Evolutionary conservation across 1,140 invertebrate species (phyloP), one percentile per base, ranked within the genome.

Genomic region (Drosophila trapezifrons): DNA sequence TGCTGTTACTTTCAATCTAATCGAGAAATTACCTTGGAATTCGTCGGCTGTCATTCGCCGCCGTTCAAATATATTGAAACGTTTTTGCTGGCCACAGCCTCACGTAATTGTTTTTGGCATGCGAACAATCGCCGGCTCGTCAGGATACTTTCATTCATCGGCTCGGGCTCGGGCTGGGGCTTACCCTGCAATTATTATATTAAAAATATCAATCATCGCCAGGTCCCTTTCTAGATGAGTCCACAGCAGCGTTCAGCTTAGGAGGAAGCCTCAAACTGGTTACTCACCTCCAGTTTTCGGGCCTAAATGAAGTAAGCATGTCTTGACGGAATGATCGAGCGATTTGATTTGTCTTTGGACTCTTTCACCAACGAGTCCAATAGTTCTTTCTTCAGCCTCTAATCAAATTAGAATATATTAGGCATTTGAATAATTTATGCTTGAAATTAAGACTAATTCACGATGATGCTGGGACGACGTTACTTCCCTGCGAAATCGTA

Each of bases 1-100:
- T 38, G 51, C 52, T 76, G 60, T 76, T 76, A 76, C 73, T 76
- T 76, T 76, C 62, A 67, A 73, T 73, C 69, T 73, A 76, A 76
- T 67, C 72, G 40, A 76, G 37, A 66, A 58, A 47, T 76, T 65
- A 58, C 72, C 60, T 67, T 76, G 73, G 73, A 52, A 76, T 76
- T 43, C 42, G n/a, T 42, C 10, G 32, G 35, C 43, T 49, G 42
- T 38, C 49, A 45, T 35, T 29, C 47, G 43, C 7, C 22, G 32
- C 20, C 18, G 43, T 29, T 29, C 9, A 12, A 13, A 37, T 15
- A 35, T 45, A 76, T 76, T 76, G 42, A 69, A 76, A 67, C 52
- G 54, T 74, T 40, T 49, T 47, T 64, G n/a, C 40, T 32, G 22
- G 35, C 70, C 32, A 8, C 37, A 59, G 46, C 10, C 49, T 76